Conservation (phyloP, 2,888 invertebrate genomes). For the Lepidochitona cinerea region DNA sequence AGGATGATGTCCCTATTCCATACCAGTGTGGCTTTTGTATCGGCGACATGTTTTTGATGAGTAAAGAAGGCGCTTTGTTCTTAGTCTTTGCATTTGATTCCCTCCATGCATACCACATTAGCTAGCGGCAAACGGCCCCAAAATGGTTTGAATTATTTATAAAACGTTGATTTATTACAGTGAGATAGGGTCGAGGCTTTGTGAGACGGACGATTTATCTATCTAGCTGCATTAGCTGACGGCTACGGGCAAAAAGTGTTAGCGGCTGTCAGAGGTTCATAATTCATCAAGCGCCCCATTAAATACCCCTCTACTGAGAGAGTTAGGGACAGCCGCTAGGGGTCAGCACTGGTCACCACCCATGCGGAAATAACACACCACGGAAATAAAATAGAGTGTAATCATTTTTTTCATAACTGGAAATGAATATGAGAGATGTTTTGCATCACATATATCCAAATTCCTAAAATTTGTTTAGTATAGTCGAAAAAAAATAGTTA, state of each 20-base stretch:
- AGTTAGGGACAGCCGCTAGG: no score
- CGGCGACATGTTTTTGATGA: not conserved
- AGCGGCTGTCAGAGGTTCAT: not conserved
- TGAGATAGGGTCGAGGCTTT: not conserved
- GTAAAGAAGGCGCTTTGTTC: not conserved
- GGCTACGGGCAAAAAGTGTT: conserved; percentile 7
- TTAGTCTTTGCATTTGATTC: not conserved
- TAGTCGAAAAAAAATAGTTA: no score
- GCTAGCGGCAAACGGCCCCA: conserved; percentile 8
- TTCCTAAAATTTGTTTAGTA: no score
- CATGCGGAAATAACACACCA: no score
- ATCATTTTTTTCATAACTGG: no score
- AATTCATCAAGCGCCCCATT: not conserved
- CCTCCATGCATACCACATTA: conserved; percentile 7
- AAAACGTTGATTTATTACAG: conserved; percentile 3
- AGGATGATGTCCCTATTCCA: not conserved
- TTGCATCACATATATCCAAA: no score
- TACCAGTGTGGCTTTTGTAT: not conserved
- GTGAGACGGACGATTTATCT: conserved; percentile 3
- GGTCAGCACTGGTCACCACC: no score
- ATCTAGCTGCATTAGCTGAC: conserved; percentile 6
- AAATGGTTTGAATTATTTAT: conserved; percentile 9
- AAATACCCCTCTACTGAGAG: not conserved
- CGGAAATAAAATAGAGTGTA: no score
- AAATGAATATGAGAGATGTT: no score